These are phyloP conservation scores for Automeris io DNA, from an alignment of 2,888 invertebrate genomes.

Conservation along the genomic window DNA sequence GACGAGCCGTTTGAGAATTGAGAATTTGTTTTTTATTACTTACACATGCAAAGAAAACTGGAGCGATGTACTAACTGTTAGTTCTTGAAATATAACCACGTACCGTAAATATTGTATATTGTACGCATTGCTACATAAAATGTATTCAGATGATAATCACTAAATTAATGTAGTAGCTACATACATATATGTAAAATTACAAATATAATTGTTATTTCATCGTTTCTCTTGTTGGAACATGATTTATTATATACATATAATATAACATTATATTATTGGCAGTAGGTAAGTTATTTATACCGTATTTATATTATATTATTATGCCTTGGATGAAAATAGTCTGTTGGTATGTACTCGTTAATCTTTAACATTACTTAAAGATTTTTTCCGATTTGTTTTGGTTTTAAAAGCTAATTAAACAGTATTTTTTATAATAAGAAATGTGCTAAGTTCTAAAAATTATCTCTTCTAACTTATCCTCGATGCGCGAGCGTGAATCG, in stretches of 20 bases:
- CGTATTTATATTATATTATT: not conserved
- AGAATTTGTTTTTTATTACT: conserved; percentile 14
- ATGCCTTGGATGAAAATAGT: not conserved
- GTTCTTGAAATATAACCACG: conserved; percentile 19
- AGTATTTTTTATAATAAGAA: too few species aligned
- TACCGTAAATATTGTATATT: conserved; percentile 12
- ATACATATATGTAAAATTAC: too few species aligned
- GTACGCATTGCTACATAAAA: conserved; percentile 2
- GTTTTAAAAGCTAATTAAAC: too few species aligned
- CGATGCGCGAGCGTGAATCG: too few species aligned
- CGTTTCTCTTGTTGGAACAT: not conserved
- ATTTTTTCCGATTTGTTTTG: too few species aligned
- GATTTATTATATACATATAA: not conserved
- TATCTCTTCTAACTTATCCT: too few species aligned
- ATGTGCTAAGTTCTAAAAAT: too few species aligned
- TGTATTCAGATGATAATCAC: too few species aligned
- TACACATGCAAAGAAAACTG: conserved; percentile 27
- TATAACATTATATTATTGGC: not conserved
- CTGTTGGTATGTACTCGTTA: not conserved
- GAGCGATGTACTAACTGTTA: conserved; percentile 24
- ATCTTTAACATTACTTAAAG: too few species aligned
- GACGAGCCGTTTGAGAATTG: conserved; percentile 14
- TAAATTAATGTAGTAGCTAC: too few species aligned
- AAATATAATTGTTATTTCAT: too few species aligned
- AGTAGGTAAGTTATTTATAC: not conserved